Conservation (phyloP, 53 echinoderm and acorn worm genomes). For the Echinarachnius parma region DNA sequence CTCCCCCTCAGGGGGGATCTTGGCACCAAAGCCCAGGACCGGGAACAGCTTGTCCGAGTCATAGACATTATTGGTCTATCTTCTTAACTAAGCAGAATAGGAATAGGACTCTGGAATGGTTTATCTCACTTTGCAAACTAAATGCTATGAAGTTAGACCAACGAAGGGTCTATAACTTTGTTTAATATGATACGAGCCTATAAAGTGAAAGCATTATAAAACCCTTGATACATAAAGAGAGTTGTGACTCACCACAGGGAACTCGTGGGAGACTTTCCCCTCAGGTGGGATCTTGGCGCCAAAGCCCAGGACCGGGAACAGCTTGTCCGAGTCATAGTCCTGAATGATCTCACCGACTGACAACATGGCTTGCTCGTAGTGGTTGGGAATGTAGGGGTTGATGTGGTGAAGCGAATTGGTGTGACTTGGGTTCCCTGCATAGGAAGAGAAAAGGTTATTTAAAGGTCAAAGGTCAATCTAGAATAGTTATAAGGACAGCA, state of each 20-base stretch:
- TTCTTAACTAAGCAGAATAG: too few species aligned
- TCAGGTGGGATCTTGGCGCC: constrained; percentile 90
- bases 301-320: constrained; percentile 95
- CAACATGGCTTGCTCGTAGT: constrained; percentile 84
- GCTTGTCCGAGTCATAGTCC: constrained; percentile 91
- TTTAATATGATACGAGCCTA: too few species aligned
- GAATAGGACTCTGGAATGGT: too few species aligned
- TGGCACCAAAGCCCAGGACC: constrained; percentile 94
- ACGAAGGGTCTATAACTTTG: too few species aligned
- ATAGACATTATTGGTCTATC: constrained; percentile 94
- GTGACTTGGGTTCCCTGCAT: constrained; percentile 79
- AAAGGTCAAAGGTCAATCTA: too few species aligned
- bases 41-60: constrained; percentile 94
- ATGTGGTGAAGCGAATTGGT: constrained; percentile 91
- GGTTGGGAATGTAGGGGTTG: constrained; percentile 95
- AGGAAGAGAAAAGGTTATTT: constrained; percentile 7
- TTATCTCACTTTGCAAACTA: too few species aligned
- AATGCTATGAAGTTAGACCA: too few species aligned
- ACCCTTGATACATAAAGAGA: too few species aligned
- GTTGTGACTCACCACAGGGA: constrained; percentile 82
- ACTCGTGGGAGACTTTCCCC: constrained; percentile 89
- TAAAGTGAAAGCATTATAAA: too few species aligned
- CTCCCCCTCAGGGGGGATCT: constrained; percentile 74
- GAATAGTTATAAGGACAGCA: too few species aligned
- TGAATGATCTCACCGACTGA: constrained; percentile 94